A percentile compares a stretch with the other conserved stretches of the same genome.
Conservation (phyloP, 35 echinoderm and acorn worm genomes). For the Anneissia japonica region DNA sequence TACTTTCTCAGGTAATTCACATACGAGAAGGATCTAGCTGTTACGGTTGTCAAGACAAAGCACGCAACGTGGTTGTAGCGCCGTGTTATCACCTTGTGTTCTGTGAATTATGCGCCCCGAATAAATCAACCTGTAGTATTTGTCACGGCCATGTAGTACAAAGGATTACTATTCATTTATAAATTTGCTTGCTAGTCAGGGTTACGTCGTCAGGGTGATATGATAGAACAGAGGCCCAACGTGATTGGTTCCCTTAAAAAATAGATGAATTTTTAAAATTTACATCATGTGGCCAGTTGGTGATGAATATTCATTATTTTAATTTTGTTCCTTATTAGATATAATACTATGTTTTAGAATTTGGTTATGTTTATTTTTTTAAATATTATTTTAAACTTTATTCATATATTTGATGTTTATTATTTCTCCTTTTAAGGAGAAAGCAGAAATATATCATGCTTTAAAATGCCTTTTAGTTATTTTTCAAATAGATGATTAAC, state of each 20-base stretch:
- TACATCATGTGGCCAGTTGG: too few relatives aligned
- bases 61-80: conserved; percentile 66
- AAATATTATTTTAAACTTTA: too few relatives aligned
- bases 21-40: conserved; percentile 78
- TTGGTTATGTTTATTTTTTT: too few relatives aligned
- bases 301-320: too few relatives aligned
- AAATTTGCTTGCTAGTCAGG: conserved; percentile 25
- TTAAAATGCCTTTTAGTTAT: too few relatives aligned
- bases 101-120: conserved; percentile 60
- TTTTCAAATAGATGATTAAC: too few relatives aligned
- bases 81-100: conserved; percentile 93
- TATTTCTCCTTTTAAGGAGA: too few relatives aligned
- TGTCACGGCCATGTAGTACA: conserved; percentile 64
- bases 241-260: background rate
- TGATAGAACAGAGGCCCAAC: background rate
- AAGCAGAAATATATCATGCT: too few relatives aligned
- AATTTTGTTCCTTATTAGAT: too few relatives aligned
- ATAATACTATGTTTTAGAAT: too few relatives aligned
- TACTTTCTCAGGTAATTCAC: conserved; percentile 69
- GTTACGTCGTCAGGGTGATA: background rate
- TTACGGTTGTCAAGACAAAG: conserved; percentile 60
- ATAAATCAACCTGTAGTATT: conserved; percentile 56
- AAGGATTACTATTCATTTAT: conserved; percentile 55
- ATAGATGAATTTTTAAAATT: background rate
- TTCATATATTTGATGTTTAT: too few relatives aligned